These are phyloP conservation scores for Gallirallus australis DNA, from an alignment of 2,797 vertebrate genomes.

Conservation along the genomic window DNA sequence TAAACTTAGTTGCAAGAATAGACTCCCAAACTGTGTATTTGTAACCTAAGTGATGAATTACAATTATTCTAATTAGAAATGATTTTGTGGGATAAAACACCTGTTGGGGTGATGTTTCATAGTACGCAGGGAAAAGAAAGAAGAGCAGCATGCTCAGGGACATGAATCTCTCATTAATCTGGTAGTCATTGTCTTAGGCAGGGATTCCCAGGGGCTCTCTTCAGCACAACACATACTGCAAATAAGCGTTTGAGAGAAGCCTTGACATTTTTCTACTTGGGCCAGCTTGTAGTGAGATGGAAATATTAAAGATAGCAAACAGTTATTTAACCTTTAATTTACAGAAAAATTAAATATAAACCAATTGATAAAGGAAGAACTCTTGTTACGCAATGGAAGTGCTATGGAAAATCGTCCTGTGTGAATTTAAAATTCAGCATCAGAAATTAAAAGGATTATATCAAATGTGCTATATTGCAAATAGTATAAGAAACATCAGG, in stretches of 20 bases:
- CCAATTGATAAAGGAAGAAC: not conserved
- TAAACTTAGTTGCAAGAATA: not conserved
- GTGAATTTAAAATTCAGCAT: not conserved
- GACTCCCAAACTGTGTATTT: not conserved
- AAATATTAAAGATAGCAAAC: conserved; percentile 3
- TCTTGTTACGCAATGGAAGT: not conserved
- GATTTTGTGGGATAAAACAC: not conserved
- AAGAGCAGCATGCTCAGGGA: not conserved
- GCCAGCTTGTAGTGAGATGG: not conserved
- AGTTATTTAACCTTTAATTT: not conserved
- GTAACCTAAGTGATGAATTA: not conserved
- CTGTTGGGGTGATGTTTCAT: not conserved
- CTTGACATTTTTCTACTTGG: not conserved
- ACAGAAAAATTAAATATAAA: not conserved
- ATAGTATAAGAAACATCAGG: not conserved
- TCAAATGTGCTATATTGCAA: not conserved
- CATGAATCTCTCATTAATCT: not conserved
- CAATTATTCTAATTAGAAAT: not conserved
- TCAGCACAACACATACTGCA: not conserved
- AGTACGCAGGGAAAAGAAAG: not conserved
- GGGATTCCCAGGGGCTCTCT: not conserved
- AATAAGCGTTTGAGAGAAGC: not conserved
- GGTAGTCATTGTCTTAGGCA: not conserved
- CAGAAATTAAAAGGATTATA: not conserved
- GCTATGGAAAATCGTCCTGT: not conserved